These are phyloP conservation scores for Zosterops japonicus DNA, from an alignment of 2,113 vertebrate species.

Conservation along the genomic window DNA sequence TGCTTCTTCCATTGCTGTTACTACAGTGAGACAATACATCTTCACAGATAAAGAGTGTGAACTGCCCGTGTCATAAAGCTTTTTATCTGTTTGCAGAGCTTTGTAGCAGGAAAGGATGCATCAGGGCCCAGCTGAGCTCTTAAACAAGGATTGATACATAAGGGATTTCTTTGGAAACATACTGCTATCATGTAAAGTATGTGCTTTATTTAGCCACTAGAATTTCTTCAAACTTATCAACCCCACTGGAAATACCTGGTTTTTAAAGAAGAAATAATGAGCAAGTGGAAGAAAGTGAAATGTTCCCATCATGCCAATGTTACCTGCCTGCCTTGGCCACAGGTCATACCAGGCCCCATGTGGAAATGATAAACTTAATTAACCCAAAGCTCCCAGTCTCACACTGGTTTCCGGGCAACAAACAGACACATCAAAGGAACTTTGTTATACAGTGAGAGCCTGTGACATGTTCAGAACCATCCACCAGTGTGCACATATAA, in stretches of 20 bases:
- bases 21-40: neutral
- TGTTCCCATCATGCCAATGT: neutral
- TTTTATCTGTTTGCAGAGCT: neutral
- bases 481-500: neutral
- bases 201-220: neutral
- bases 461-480: neutral
- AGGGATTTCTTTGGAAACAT: neutral
- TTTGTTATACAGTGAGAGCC: neutral
- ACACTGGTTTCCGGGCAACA: neutral
- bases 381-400: neutral
- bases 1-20: neutral
- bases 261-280: neutral
- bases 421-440: constrained; percentile 7
- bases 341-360: neutral
- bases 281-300: neutral
- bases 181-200: neutral
- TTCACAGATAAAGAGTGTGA: neutral
- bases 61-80: neutral
- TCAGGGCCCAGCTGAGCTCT: neutral
- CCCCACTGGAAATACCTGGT: neutral
- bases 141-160: neutral
- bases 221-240: neutral
- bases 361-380: neutral
- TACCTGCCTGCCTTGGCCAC: neutral
- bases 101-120: neutral